A percentile compares a stretch with the other conserved stretches of the same genome.
Conservation (phyloP, 2,888 invertebrate genomes). For the Molorchus minor region DNA sequence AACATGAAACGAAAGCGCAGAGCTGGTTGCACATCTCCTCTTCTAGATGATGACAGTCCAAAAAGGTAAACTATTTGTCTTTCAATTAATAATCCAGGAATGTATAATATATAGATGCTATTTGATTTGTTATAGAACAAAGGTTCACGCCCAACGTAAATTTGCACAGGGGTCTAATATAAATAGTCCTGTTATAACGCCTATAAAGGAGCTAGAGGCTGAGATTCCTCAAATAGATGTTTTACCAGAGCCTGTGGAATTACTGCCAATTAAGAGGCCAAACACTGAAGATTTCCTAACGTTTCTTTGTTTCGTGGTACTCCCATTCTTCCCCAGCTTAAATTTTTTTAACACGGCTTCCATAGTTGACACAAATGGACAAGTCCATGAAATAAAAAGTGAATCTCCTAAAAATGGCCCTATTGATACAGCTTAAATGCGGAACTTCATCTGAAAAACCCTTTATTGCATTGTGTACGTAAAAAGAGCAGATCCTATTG, state of each 20-base stretch:
- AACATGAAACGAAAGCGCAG: constrained; percentile 60
- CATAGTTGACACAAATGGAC: constrained; percentile 58
- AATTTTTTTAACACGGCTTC: constrained; percentile 72
- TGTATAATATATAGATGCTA: constrained; percentile 7
- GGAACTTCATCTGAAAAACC: constrained; percentile 57
- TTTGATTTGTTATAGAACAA: constrained; percentile 69
- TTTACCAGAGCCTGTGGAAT: constrained; percentile 67
- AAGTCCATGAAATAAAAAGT: constrained; percentile 57
- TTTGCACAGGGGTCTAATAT: constrained; percentile 83
- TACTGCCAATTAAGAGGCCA: constrained; percentile 74
- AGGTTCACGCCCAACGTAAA: constrained; percentile 86
- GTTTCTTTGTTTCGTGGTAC: constrained; percentile 84
- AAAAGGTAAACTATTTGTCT: constrained; percentile 62
- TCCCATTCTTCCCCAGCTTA: constrained; percentile 75
- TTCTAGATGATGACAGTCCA: constrained; percentile 61
- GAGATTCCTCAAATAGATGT: constrained; percentile 55
- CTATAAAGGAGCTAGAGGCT: constrained; percentile 70
- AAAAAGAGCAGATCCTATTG: constrained; percentile 66
- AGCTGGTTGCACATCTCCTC: constrained; percentile 53
- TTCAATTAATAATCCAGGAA: background rate
- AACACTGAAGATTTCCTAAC: constrained; percentile 88
- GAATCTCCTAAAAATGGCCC: constrained; percentile 57
- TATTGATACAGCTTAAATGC: constrained; percentile 54
- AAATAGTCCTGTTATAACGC: constrained; percentile 68
- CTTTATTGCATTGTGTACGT: constrained; percentile 67